Evolutionary conservation across 2,888 invertebrate species (phyloP).

Genomic region (Hirtodrosophila duncani): DNA sequence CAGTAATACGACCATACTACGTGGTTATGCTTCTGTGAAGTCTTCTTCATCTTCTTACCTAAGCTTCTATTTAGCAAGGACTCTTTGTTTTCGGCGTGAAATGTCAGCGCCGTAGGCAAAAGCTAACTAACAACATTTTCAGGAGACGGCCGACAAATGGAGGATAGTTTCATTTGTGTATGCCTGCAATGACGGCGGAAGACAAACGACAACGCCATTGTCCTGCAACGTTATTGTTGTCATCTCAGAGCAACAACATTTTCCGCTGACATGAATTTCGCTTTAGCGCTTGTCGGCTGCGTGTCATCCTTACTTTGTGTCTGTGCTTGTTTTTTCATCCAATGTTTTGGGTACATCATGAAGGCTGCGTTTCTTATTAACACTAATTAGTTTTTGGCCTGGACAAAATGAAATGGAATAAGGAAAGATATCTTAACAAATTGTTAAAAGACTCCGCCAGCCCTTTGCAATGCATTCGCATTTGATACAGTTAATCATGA

Average conservation of each 20-base stretch:
- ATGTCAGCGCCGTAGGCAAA: slow-evolving; percentile 31
- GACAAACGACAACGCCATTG: slow-evolving; percentile 66
- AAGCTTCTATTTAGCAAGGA: slow-evolving; percentile 20
- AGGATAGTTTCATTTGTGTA: slow-evolving; percentile 59
- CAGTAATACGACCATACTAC: no score
- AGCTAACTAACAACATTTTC: slow-evolving; percentile 19
- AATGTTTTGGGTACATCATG: no score
- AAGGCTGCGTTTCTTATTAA: no score
- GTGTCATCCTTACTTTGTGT: slow-evolving; percentile 1
- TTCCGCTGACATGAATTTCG: slow-evolving; percentile 49
- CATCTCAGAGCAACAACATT: slow-evolving; percentile 53
- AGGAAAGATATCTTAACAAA: no score
- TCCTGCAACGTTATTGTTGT: slow-evolving; percentile 32
- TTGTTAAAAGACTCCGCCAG: no score
- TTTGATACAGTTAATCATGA: no score
- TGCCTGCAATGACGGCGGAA: slow-evolving; percentile 40
- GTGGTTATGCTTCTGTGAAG: slow-evolving; percentile 4
- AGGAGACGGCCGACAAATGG: slow-evolving; percentile 29
- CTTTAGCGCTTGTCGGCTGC: slow-evolving; percentile 22
- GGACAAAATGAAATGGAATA: no score
- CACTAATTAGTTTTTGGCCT: no score
- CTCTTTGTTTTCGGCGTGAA: slow-evolving; percentile 38
- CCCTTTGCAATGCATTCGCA: no score
- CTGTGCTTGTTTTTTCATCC: slow-evolving; percentile 10
- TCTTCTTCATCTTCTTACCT: no score